Base-by-base conservation (phyloP, 1,140 invertebrate genomes). In the Diabrotica undecimpunctata region DNA sequence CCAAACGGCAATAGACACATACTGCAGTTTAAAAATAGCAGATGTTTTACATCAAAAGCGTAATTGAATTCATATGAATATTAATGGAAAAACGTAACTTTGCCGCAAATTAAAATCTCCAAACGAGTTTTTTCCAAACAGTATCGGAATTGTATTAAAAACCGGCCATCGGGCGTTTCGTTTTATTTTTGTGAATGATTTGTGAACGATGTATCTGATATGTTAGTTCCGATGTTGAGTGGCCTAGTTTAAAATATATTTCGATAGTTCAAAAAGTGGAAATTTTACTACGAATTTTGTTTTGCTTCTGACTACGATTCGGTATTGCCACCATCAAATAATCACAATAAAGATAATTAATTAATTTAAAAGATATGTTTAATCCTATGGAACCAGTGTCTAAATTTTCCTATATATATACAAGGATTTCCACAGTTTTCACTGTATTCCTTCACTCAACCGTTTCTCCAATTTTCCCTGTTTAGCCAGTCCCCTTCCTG, bases 181-280 rank as follows among this genome's bases (percentile, higher is more conserved):
- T 14, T 51, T 52, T 52, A 25, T 61, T 61, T 62, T 66, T 58
- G 25, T 36, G 60, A 61, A 51, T 35, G 65, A 66, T 66, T 66
- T 66, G 54, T 62, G 38, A 62, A 54, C 55, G 56, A 62, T 55
- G 62, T 66, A 60, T 61, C 53, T 54, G 61, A 57, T 39, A 57
- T 36, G 37, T 57, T 46, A 46, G 41, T 46, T 46, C 25, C 3
- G 41, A 46, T 10, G n/a, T 10, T 46, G 41, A 8, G 6, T 10
- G 6, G 6, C 41, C 8, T n/a, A 46, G 41, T 46, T 8, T 8
- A 46, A 46, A 46, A 10, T n/a, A 46, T 6, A 10, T 6, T 46
- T 46, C 4, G 41, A 46, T 46, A 46, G n/a, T 46, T 6, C 25
- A 25, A 25, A 25, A 25, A 4, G 1, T 25, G 25, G 4, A 25